Conservation (phyloP, 2,113 vertebrate genomes). For the Gymnobelideus leadbeateri region DNA sequence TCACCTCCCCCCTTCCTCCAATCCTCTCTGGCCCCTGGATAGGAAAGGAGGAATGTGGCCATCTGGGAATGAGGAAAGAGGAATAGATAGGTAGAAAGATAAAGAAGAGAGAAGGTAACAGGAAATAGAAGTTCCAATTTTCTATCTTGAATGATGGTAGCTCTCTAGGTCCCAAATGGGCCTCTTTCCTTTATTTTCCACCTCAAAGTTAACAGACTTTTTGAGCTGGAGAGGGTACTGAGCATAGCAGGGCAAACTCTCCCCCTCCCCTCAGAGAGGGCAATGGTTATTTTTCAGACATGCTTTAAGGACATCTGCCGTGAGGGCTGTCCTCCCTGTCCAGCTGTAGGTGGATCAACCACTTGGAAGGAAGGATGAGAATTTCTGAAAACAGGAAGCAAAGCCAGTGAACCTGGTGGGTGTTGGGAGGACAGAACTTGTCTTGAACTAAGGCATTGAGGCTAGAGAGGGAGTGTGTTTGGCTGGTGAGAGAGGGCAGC, state of each 20-base stretch:
- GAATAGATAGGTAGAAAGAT: slow-evolving; percentile 43
- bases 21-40: neutral
- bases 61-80: slow-evolving; percentile 68
- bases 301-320: neutral
- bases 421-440: neutral
- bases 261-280: neutral
- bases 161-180: slow-evolving; percentile 15
- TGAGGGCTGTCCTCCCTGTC: neutral
- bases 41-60: slow-evolving; percentile 30
- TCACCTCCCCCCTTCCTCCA: slow-evolving; percentile 49
- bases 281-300: slow-evolving; percentile 45
- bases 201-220: neutral
- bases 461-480: neutral
- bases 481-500: neutral
- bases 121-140: slow-evolving; percentile 61
- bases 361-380: neutral
- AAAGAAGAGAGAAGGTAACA: slow-evolving; percentile 46
- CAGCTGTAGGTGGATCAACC: neutral
- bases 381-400: slow-evolving; percentile 43
- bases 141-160: neutral
- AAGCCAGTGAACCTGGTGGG: neutral
- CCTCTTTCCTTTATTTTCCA: neutral
- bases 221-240: neutral
- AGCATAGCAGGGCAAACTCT: neutral
- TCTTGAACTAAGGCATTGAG: neutral